Evolutionary conservation across 2,797 vertebrate genomes (phyloP).

Genomic region (Anableps anableps): DNA sequence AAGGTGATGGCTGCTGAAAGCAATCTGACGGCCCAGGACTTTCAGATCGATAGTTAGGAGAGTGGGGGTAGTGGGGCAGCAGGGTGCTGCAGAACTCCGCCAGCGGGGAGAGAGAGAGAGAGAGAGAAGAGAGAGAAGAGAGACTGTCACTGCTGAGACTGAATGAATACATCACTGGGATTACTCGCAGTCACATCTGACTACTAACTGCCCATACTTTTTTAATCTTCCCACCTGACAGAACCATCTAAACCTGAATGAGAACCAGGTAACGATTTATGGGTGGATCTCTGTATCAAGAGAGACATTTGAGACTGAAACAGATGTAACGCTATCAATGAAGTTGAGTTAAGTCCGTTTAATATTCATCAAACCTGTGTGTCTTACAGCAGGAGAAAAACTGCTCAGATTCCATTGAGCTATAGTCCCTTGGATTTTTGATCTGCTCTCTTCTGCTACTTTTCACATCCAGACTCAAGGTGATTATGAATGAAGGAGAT

Average conservation of each 20-base stretch:
- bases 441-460: conserved; percentile 12
- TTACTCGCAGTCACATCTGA: conserved; percentile 38
- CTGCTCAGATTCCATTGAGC: neutral
- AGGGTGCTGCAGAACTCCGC: conserved; percentile 14
- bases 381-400: neutral
- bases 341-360: conserved; percentile 3
- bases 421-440: neutral
- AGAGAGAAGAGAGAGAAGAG: neutral
- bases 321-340: conserved; percentile 2
- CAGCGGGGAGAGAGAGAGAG: neutral
- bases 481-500: conserved; percentile 1
- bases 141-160: conserved; percentile 21
- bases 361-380: neutral
- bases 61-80: neutral
- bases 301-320: conserved; percentile 7
- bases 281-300: conserved; percentile 10
- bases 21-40: conserved; percentile 58
- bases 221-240: conserved; percentile 39
- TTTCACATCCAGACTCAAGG: neutral
- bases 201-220: conserved; percentile 8
- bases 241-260: conserved; percentile 23
- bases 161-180: conserved; percentile 45
- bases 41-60: conserved; percentile 54
- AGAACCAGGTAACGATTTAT: conserved; percentile 30
- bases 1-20: conserved; percentile 61